Percentiles rank a stretch among this genome's conserved stretches.
phyloP scores from a whole-genome alignment of 2,797 vertebrate genomes.

The Psittacula derbiana region DNA sequence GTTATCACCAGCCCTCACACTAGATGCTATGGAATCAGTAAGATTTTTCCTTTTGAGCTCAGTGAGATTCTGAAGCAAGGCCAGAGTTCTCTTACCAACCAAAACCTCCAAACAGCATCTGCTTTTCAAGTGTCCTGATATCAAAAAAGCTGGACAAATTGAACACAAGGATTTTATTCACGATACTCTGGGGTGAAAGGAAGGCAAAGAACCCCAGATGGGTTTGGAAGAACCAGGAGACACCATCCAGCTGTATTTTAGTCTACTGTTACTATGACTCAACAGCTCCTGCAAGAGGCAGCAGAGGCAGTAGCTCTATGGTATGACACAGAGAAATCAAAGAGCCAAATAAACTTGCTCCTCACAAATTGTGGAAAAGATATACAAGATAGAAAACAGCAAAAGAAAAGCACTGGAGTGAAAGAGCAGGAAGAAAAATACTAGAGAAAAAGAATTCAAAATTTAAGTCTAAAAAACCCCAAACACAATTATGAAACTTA shows the following conservation, averaged over 20 bases:
- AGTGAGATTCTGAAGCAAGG: neutral
- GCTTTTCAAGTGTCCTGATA: neutral
- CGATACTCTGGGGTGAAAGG: neutral
- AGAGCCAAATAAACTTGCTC: neutral
- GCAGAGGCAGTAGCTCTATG: neutral
- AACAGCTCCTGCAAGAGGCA: slow-evolving; percentile 1
- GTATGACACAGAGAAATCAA: neutral
- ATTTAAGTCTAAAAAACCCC: neutral
- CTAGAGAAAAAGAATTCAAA: neutral
- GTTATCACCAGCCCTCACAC: neutral
- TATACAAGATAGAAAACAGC: neutral
- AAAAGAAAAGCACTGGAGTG: neutral
- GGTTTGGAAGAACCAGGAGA: neutral
- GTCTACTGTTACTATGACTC: neutral
- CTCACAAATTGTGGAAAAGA: neutral
- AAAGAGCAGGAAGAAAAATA: neutral
- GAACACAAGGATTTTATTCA: neutral
- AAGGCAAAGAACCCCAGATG: neutral
- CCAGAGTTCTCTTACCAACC: neutral
- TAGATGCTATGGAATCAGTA: neutral
- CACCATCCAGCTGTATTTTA: neutral
- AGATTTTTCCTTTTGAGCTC: neutral
- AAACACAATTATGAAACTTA: neutral
- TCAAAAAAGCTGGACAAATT: neutral
- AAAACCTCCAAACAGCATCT: neutral